These are phyloP conservation scores for Cephus nigrinus DNA, from an alignment of 2,888 invertebrate species.

Conservation along the genomic window DNA sequence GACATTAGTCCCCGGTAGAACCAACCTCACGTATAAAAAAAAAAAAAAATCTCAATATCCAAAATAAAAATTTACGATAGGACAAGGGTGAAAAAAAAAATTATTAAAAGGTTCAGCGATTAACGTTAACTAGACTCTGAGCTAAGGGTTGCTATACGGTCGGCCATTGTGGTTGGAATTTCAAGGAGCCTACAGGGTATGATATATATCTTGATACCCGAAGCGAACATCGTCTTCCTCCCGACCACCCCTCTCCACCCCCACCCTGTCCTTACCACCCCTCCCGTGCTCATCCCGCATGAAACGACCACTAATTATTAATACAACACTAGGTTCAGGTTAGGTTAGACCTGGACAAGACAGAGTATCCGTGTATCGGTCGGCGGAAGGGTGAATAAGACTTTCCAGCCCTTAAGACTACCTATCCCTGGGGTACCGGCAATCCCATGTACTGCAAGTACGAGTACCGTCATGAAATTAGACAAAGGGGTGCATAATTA, in stretches of 20 bases:
- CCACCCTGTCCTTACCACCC: background rate
- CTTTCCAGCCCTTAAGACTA: background rate
- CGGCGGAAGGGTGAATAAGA: background rate
- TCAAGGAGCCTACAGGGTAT: background rate
- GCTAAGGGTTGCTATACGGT: background rate
- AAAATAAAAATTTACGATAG: background rate
- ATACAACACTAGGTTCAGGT: no score
- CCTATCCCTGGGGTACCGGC: background rate
- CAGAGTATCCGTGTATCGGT: background rate
- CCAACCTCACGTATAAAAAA: background rate
- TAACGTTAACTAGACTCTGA: background rate
- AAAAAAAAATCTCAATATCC: background rate
- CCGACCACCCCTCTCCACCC: background rate
- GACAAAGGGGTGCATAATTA: background rate
- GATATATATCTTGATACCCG: background rate
- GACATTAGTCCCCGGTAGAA: background rate
- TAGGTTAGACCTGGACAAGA: background rate
- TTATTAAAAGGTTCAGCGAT: background rate
- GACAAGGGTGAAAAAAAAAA: no score
- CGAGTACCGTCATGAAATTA: background rate
- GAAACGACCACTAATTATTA: background rate
- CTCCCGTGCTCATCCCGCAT: background rate
- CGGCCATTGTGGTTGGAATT: background rate
- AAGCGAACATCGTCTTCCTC: background rate
- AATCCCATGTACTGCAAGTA: background rate